Conservation (phyloP, 1,140 invertebrate species). For the Procambarus clarkii region DNA sequence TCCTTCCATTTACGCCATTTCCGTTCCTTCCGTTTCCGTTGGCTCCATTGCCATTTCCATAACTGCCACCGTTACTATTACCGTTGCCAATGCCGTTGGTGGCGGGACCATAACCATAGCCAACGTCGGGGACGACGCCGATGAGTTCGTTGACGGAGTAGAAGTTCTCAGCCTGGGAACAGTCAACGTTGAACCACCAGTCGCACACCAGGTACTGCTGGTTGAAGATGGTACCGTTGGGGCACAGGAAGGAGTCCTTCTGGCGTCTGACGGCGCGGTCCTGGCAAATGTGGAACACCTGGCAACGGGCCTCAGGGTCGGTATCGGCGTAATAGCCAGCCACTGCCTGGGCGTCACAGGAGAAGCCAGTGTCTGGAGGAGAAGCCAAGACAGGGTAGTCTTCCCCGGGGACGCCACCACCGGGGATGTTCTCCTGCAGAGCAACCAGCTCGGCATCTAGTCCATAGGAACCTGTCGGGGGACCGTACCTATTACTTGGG, state of each 20-base stretch:
- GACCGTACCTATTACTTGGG: constrained; percentile 46
- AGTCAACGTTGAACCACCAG: constrained; percentile 80
- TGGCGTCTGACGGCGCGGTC: constrained; percentile 74
- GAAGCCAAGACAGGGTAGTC: constrained; percentile 74
- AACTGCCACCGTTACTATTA: neutral
- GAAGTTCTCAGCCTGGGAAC: constrained; percentile 75
- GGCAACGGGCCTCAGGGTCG: constrained; percentile 75
- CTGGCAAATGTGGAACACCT: constrained; percentile 80
- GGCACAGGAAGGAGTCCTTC: constrained; percentile 77
- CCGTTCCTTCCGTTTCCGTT: neutral
- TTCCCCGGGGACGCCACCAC: constrained; percentile 70
- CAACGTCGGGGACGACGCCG: neutral
- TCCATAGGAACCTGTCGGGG: neutral
- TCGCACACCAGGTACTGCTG: constrained; percentile 80
- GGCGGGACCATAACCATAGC: neutral
- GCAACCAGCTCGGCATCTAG: neutral
- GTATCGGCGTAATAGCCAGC: constrained; percentile 73
- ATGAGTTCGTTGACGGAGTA: constrained; percentile 75
- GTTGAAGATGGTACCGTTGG: constrained; percentile 80
- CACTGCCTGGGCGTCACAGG: constrained; percentile 74
- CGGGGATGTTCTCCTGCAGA: constrained; percentile 34
- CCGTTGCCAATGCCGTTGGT: constrained; percentile 5
- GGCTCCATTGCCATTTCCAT: neutral
- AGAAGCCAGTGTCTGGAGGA: constrained; percentile 76
- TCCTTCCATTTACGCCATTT: neutral